A percentile compares a stretch with the other conserved stretches of the same genome.
phyloP scores from a whole-genome alignment of 2,888 invertebrate species.

The Serrognathus titanus region DNA sequence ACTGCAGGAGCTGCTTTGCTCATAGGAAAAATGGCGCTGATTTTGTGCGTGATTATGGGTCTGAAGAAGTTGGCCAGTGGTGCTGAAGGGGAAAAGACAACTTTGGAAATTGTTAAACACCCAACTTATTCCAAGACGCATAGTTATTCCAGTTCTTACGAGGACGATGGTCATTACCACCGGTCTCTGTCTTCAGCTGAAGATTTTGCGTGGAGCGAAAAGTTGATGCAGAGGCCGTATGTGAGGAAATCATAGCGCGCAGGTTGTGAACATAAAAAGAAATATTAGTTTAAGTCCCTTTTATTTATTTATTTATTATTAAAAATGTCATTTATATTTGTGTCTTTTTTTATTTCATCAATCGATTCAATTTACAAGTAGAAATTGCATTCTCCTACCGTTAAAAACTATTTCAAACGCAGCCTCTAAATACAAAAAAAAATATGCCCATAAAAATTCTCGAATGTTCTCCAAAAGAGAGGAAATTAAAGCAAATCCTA shows the following conservation, averaged over 20 bases:
- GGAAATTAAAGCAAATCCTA: too few relatives aligned
- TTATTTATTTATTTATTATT: not conserved
- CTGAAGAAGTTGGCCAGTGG: constrained; percentile 72
- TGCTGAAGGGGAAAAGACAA: constrained; percentile 70
- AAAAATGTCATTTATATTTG: not conserved
- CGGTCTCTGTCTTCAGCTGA: constrained; percentile 13
- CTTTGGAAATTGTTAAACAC: constrained; percentile 81
- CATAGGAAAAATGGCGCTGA: constrained; percentile 72
- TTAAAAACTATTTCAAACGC: too few relatives aligned
- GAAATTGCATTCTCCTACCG: too few relatives aligned
- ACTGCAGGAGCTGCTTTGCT: constrained; percentile 79
- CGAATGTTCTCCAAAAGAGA: too few relatives aligned
- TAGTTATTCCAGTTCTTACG: constrained; percentile 66
- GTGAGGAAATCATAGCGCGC: not conserved
- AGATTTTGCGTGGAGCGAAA: constrained; percentile 5
- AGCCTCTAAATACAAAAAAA: too few relatives aligned
- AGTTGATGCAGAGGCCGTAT: constrained; percentile 3
- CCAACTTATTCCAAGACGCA: constrained; percentile 78
- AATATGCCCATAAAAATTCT: too few relatives aligned
- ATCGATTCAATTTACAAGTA: too few relatives aligned
- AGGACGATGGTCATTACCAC: constrained; percentile 27
- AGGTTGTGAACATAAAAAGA: not conserved
- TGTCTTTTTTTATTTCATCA: too few relatives aligned
- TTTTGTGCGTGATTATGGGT: constrained; percentile 75
- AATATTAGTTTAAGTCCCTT: not conserved